Percentiles rank a stretch among this genome's conserved stretches.
These are phyloP conservation scores for Hemicentrotus pulcherrimus DNA, from an alignment of 35 echinoderm and acorn worm species.

Conservation along the genomic window DNA sequence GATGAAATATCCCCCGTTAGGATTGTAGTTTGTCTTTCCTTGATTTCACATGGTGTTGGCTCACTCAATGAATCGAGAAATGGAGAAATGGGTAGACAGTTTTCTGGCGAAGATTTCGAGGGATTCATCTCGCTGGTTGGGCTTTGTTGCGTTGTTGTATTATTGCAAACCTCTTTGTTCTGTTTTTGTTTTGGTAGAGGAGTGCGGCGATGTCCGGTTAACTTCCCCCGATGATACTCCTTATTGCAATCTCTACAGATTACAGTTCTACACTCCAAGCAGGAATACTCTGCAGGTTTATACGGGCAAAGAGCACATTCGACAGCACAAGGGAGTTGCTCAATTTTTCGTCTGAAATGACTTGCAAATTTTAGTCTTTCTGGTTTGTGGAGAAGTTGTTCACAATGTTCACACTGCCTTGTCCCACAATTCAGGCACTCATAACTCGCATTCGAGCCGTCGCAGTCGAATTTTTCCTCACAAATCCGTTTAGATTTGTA, in stretches of 20 bases:
- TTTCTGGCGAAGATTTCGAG: slow-evolving; percentile 2
- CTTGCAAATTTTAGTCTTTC: slow-evolving; percentile 63
- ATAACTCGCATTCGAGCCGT: slow-evolving; percentile 69
- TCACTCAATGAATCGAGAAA: slow-evolving; percentile 22
- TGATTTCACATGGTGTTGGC: slow-evolving; percentile 31
- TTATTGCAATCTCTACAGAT: slow-evolving; percentile 86
- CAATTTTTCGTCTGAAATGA: slow-evolving; percentile 84
- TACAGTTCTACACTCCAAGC: slow-evolving; percentile 81
- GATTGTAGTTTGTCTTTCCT: background rate
- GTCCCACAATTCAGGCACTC: slow-evolving; percentile 91
- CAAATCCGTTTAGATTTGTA: slow-evolving; percentile 88
- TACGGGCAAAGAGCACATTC: slow-evolving; percentile 87
- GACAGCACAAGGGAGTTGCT: slow-evolving; percentile 73
- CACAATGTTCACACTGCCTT: slow-evolving; percentile 83
- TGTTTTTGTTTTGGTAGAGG: slow-evolving; percentile 73
- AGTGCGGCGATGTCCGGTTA: slow-evolving; percentile 79
- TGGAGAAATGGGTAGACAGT: slow-evolving; percentile 22
- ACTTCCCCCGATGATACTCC: slow-evolving; percentile 83
- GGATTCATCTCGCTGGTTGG: slow-evolving; percentile 20
- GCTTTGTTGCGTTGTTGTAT: background rate
- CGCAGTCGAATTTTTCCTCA: slow-evolving; percentile 84
- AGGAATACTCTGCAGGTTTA: slow-evolving; percentile 77
- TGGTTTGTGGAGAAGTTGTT: slow-evolving; percentile 76
- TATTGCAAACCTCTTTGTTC: background rate
- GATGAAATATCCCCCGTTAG: slow-evolving; percentile 26